A percentile compares a stretch with the other conserved stretches of the same genome.
These are phyloP conservation scores for Tetrao urogallus DNA, from an alignment of 2,113 vertebrate genomes.

Conservation along the genomic window DNA sequence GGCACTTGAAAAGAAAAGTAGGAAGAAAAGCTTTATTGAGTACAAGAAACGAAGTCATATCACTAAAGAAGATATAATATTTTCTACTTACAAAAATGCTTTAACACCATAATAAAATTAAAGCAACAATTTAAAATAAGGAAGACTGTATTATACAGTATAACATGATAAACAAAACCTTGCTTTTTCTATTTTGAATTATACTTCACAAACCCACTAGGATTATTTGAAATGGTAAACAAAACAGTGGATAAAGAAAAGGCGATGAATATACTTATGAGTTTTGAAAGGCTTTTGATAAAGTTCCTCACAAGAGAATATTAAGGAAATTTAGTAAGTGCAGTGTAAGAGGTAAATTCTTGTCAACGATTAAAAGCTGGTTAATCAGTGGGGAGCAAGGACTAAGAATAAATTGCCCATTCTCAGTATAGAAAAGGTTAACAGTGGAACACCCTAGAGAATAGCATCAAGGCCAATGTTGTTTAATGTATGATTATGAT, in stretches of 20 bases:
- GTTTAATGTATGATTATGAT: background rate
- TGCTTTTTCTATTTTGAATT: background rate
- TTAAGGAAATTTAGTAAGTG: conserved; percentile 51
- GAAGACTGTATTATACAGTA: background rate
- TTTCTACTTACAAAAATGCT: background rate
- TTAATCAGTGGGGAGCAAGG: conserved; percentile 31
- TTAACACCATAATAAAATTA: background rate
- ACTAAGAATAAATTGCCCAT: background rate
- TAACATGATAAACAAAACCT: background rate
- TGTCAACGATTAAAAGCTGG: conserved; percentile 45
- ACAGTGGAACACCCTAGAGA: conserved; percentile 23
- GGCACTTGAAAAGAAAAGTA: background rate
- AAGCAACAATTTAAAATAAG: background rate
- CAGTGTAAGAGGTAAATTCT: conserved; percentile 40
- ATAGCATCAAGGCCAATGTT: background rate
- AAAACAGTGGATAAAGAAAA: background rate
- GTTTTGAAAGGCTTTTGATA: conserved; percentile 53
- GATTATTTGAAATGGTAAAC: conserved; percentile 31
- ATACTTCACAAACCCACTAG: background rate
- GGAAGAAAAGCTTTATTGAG: background rate
- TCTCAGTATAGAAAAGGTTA: conserved; percentile 17
- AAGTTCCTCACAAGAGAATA: conserved; percentile 41
- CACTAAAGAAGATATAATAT: background rate
- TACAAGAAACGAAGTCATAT: background rate
- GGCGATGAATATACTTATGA: background rate